Percentiles rank a stretch among this genome's conserved stretches.
Conservation (phyloP, 2,888 invertebrate genomes). For the Stenotaenia linearis region DNA sequence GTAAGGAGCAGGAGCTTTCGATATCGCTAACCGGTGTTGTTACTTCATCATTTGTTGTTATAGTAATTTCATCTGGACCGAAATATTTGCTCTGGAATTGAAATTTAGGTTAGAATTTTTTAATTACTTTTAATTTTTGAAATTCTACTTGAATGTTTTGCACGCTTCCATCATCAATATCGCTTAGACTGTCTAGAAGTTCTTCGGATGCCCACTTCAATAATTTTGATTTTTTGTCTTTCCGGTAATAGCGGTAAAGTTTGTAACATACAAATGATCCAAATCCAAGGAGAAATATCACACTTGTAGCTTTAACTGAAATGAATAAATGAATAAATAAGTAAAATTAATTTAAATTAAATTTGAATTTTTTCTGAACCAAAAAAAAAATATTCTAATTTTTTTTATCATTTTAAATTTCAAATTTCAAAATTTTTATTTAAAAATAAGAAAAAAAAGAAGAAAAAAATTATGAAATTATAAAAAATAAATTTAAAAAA, state of each 20-base stretch:
- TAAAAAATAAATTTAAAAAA: no score
- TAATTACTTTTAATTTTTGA: no score
- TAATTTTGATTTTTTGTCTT: neutral
- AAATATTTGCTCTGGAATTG: conserved; percentile 28
- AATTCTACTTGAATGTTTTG: conserved; percentile 12
- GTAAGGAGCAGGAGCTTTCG: neutral
- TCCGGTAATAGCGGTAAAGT: conserved; percentile 42
- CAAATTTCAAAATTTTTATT: no score
- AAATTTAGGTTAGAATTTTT: no score
- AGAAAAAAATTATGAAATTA: neutral
- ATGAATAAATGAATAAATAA: conserved; percentile 34
- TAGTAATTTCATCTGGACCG: conserved; percentile 26
- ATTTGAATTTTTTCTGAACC: no score
- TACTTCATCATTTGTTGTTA: neutral
- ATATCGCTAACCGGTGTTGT: neutral
- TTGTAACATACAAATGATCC: conserved; percentile 49
- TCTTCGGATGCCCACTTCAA: conserved; percentile 32
- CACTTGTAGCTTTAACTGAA: conserved; percentile 49
- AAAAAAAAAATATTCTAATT: no score
- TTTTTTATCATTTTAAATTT: no score
- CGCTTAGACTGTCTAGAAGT: conserved; percentile 29
- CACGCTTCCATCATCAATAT: conserved; percentile 17
- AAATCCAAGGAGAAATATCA: conserved; percentile 49
- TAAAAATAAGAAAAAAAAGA: neutral
- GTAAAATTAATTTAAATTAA: neutral